Conservation (phyloP, 2,797 vertebrate species). For the Bovichtus diacanthus region DNA sequence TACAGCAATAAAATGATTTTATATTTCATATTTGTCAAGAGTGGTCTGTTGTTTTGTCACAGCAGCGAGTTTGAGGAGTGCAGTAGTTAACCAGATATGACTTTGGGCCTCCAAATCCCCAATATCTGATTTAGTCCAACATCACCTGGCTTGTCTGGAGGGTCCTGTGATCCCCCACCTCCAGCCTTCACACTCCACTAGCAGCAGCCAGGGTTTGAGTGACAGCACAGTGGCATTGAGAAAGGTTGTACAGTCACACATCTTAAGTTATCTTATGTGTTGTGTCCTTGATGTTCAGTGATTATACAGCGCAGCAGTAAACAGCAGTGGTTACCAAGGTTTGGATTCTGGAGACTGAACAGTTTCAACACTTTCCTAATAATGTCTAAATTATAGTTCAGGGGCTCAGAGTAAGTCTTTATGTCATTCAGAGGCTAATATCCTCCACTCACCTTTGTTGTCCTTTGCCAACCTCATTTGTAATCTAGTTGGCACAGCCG, state of each 20-base stretch:
- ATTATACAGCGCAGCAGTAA: slow-evolving; percentile 32
- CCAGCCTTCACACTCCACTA: slow-evolving; percentile 17
- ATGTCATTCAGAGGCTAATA: slow-evolving; percentile 48
- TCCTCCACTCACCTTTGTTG: slow-evolving; percentile 66
- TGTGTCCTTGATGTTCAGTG: slow-evolving; percentile 22
- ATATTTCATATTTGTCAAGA: slow-evolving; percentile 11
- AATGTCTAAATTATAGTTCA: slow-evolving; percentile 28
- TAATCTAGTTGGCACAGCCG: slow-evolving; percentile 70
- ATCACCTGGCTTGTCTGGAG: slow-evolving; percentile 21
- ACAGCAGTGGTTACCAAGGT: slow-evolving; percentile 42
- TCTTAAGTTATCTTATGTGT: background rate
- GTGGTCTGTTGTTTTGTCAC: background rate
- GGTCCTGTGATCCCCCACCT: background rate
- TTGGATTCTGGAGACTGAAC: slow-evolving; percentile 16
- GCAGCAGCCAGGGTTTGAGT: slow-evolving; percentile 17
- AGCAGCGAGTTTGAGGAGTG: slow-evolving; percentile 1
- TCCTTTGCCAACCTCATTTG: slow-evolving; percentile 73
- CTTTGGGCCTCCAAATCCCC: background rate
- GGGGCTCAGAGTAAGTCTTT: slow-evolving; percentile 26
- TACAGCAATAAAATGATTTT: slow-evolving; percentile 12
- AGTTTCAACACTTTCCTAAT: slow-evolving; percentile 5
- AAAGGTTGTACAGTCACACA: slow-evolving; percentile 10
- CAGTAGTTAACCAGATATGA: slow-evolving; percentile 26
- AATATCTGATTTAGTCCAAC: slow-evolving; percentile 26
- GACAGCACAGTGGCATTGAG: slow-evolving; percentile 24